Evolutionary conservation across 2,797 vertebrate species (phyloP), one percentile per base, ranked within the genome.

Genomic region (Cossypha heuglini): DNA sequence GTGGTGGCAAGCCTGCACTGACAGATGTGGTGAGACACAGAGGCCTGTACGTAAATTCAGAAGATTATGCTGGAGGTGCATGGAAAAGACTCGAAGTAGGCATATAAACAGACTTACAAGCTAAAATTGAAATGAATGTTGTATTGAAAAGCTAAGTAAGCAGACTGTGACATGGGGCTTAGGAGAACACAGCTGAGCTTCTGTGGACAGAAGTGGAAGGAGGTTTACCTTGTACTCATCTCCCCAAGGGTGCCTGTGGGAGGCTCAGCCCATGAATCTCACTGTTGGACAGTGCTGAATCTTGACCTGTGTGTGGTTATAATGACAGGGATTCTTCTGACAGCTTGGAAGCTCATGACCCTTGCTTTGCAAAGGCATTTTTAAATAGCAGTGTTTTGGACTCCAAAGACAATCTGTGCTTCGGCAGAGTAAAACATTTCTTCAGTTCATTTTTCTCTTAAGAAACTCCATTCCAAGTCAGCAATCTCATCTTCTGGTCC

Each of bases 261-360:
- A 94, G 83, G 61, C 74, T 67, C 48, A 45, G 40, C 54, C 86
- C 90, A 86, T 35, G 88, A 90, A 91, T 95, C 73, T 88, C 4
- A 0, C 26, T 59, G 69, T 49, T 91, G 67, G 66, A 76, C 21
- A 17, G 26, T 40, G 35, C 83, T 86, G 72, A 66, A 71, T 95
- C 49, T 58, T 92, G 57, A 85, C 40, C 51, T 14, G 25, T 0
- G 5, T 43, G 29, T 3, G 16, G 52, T 61, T 74, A 22, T 19
- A 82, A 38, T 3, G 14, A 86, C 31, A 74, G 29, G 0, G 1
- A 52, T 59, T 81, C 57, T 64, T 82, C 54, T 51, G 55, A 40
- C 63, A 66, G n/a, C 48, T 59, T 82, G 55, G 67, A 90, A 88
- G 55, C 31, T 59, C 61, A 3, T 19, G 66, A 73, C 42, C n/a